These are phyloP conservation scores for Labia minor DNA, from an alignment of 2,888 invertebrate species.

Conservation along the genomic window DNA sequence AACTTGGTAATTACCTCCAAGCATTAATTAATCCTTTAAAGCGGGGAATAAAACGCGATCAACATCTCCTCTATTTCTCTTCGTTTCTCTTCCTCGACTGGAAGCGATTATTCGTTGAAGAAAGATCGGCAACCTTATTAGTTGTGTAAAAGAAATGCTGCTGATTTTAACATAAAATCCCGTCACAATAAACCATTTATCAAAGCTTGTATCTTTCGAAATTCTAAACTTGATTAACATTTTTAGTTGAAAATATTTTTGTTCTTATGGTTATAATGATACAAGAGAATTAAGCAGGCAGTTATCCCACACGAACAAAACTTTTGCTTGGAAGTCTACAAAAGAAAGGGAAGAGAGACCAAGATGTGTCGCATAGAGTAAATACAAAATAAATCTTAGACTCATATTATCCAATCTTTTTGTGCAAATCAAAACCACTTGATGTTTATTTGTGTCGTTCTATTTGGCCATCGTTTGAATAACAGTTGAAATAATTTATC, in stretches of 20 bases:
- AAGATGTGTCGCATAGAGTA: background rate
- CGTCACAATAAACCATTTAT: too few species aligned
- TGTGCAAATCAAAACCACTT: background rate
- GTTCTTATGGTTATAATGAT: background rate
- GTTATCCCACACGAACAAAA: background rate
- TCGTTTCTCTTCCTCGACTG: background rate
- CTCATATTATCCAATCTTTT: background rate
- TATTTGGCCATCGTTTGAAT: too few species aligned
- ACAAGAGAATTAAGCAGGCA: background rate
- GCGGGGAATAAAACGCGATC: constrained; percentile 6
- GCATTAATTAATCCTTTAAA: constrained; percentile 13
- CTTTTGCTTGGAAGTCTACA: background rate
- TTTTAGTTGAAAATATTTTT: background rate
- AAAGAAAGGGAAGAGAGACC: background rate
- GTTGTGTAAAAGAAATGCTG: background rate
- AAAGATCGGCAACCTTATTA: constrained; percentile 7
- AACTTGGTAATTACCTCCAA: constrained; percentile 13
- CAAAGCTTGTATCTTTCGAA: background rate
- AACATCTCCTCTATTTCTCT: background rate
- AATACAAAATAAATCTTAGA: background rate
- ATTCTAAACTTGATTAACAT: background rate
- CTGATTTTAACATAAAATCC: background rate
- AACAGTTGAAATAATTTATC: background rate
- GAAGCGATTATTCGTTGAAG: background rate
- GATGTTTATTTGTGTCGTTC: too few species aligned